Percentiles rank a stretch among this genome's conserved stretches.
Evolutionary conservation across 2,113 vertebrate species (phyloP).

Genomic region (Phylloscopus whistleri): DNA sequence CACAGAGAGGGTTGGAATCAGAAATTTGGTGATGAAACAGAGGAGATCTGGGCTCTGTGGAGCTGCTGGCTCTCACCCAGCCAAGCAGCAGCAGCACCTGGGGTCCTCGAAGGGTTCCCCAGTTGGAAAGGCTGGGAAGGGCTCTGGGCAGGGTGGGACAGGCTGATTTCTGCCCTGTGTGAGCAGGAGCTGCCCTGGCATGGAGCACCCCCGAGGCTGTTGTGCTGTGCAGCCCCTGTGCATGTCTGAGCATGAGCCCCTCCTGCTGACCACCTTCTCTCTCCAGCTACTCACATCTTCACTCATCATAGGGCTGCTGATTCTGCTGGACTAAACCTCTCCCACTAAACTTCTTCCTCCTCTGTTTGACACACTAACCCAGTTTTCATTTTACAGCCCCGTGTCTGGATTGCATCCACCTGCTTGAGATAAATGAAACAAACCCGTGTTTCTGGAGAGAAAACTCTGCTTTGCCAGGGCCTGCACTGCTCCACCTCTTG

Average conservation of each 20-base stretch:
- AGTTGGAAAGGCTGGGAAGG: rapidly evolving
- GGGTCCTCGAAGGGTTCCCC: rapidly evolving
- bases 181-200: constrained; percentile 22
- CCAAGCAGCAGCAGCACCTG: background rate
- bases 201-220: background rate
- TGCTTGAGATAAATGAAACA: constrained; percentile 19
- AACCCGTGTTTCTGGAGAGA: background rate
- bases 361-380: constrained; percentile 65
- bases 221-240: background rate
- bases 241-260: constrained; percentile 71
- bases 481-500: background rate
- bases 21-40: rapidly evolving
- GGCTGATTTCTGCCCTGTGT: constrained; percentile 12
- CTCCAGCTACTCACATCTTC: constrained; percentile 71
- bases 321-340: constrained; percentile 69
- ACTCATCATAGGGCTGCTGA: constrained; percentile 61
- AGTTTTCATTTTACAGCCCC: constrained; percentile 66
- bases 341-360: constrained; percentile 67
- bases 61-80: background rate
- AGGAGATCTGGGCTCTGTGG: background rate
- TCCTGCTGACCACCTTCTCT: constrained; percentile 52
- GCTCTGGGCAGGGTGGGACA: background rate
- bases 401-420: constrained; percentile 55
- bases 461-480: background rate
- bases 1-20: background rate